These are phyloP conservation scores for Crenichthys baileyi DNA, from an alignment of 2,797 vertebrate genomes.

Conservation along the genomic window DNA sequence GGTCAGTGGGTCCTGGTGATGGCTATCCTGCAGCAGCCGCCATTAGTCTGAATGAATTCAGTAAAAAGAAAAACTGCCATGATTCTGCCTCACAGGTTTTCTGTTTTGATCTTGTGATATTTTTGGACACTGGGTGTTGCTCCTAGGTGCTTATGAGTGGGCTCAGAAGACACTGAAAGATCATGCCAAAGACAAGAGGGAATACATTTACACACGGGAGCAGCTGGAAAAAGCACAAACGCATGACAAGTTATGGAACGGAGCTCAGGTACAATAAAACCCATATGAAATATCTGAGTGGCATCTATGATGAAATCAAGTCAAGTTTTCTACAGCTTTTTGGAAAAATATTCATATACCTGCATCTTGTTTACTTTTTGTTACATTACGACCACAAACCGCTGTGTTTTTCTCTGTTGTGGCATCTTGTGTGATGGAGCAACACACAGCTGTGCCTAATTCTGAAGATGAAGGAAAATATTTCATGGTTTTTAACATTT, in stretches of 20 bases:
- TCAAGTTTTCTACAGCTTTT: no score
- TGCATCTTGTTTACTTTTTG: no score
- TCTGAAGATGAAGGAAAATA: not conserved
- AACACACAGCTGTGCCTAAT: not conserved
- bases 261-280: conserved; percentile 82
- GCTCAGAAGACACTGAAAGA: conserved; percentile 87
- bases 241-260: conserved; percentile 88
- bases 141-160: conserved; percentile 82
- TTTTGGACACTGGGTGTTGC: not conserved
- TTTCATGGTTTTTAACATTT: not conserved
- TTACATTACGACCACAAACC: no score
- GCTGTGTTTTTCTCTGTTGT: no score
- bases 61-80: not conserved
- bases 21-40: not conserved
- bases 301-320: not conserved
- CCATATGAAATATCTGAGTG: not conserved
- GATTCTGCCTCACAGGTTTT: no score
- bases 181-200: conserved; percentile 83
- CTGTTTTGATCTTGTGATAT: not conserved
- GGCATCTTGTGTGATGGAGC: not conserved
- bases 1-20: conserved; percentile 71
- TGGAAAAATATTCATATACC: no score
- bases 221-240: conserved; percentile 86
- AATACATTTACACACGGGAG: conserved; percentile 79
- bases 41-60: not conserved